phyloP scores from a whole-genome alignment of 35 echinoderm and acorn worm species.

The Apostichopus californicus region DNA sequence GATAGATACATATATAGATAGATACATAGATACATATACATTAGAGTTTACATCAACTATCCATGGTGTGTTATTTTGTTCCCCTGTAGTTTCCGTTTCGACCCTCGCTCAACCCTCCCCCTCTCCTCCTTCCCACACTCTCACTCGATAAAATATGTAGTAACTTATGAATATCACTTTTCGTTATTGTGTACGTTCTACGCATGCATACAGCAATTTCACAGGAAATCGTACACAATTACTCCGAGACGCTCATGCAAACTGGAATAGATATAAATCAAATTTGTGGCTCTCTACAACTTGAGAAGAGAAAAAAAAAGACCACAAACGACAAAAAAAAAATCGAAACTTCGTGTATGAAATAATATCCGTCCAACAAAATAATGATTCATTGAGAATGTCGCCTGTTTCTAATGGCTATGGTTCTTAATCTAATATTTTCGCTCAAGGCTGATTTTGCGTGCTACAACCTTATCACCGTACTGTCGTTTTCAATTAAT shows the following conservation, averaged over 20 bases:
- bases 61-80: too few relatives aligned
- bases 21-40: too few relatives aligned
- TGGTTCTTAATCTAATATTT: constrained; percentile 48
- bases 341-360: constrained; percentile 34
- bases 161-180: too few relatives aligned
- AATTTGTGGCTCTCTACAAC: neutral
- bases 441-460: constrained; percentile 15
- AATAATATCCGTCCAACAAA: constrained; percentile 26
- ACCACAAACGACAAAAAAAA: neutral
- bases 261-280: neutral
- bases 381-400: constrained; percentile 44
- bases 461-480: constrained; percentile 2
- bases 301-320: neutral
- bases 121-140: neutral
- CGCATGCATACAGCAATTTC: too few relatives aligned
- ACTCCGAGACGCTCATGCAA: too few relatives aligned
- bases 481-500: constrained; percentile 52
- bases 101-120: neutral
- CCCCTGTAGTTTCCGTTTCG: neutral
- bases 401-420: constrained; percentile 4
- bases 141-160: neutral
- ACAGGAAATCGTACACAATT: too few relatives aligned
- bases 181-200: too few relatives aligned
- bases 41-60: too few relatives aligned
- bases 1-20: fast-evolving